Base-by-base conservation (phyloP, 2,113 vertebrate genomes). In the Tapirus terrestris region DNA sequence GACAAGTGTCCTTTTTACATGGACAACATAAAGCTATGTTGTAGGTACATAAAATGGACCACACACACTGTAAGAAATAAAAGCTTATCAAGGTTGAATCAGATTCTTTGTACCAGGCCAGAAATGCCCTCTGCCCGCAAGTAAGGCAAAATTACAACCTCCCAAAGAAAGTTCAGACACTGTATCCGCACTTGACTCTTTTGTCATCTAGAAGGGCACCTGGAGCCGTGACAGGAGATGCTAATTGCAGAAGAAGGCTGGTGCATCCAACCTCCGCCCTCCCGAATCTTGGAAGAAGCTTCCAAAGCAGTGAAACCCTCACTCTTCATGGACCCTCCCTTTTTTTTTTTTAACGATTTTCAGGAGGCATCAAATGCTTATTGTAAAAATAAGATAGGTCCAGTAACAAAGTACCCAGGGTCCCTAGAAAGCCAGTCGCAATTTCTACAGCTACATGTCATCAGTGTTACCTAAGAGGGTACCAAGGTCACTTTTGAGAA, bases 201-300 rank as follows among this genome's bases (percentile, higher is more conserved):
- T 96, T 98, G 96, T 98, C 98, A 97, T 97, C 92, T 98, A 92
- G 31, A 96, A 97, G 95, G 97, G 81, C 93, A 96, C 97, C 90
- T n/a, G 56, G 97, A 96, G 91, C 85, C 97, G 88, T 96, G 97
- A 97, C 95, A 92, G 92, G 89, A 98, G 97, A 95, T 92, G 97
- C 97, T 98, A 96, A 97, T 86, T 97, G 91, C 98, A 97, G 89
- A 98, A 98, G 96, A 94, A 93, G 96, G 97, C 96, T 97, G 96
- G 96, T 98, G 96, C 98, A 98, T 96, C 97, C 98, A 98, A 96
- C 92, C 91, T 96, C 98, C 89, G 82, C 96, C 97, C 97, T 98
- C 97, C 95, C 97, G 96, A 96, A 97, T 97, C 94, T 94, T 97
- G 97, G 33, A 91, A 97, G 96, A 98, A 98, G 97, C 97, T 98